phyloP scores from a whole-genome alignment of 2,113 vertebrate genomes.

The Aleadryas rufinucha region DNA sequence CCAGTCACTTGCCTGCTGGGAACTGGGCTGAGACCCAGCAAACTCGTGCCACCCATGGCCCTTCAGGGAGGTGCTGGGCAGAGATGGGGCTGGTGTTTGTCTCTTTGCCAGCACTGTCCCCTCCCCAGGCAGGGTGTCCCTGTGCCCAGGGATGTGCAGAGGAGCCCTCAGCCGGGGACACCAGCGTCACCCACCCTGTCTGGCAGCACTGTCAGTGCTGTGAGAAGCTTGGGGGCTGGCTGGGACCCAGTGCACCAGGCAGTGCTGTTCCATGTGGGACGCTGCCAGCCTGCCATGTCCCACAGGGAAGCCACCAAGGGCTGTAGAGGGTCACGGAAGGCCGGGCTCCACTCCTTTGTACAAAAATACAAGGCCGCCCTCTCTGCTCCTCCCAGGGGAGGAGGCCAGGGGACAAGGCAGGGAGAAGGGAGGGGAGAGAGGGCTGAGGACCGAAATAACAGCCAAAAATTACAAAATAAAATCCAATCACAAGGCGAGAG shows the following conservation, averaged over 20 bases:
- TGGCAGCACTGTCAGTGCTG: rapidly evolving
- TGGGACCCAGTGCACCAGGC: rapidly evolving
- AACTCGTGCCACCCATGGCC: rapidly evolving
- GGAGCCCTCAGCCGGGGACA: neutral
- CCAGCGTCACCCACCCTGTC: neutral
- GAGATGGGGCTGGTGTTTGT: rapidly evolving
- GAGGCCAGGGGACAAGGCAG: neutral
- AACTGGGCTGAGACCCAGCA: neutral
- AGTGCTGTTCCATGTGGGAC: neutral
- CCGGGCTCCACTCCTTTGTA: rapidly evolving
- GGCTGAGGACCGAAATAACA: slow-evolving; percentile 26
- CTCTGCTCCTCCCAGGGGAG: neutral
- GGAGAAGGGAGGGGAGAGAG: neutral
- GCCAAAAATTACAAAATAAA: neutral
- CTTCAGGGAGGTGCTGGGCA: neutral
- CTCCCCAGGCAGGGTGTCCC: neutral
- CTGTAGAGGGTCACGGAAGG: neutral
- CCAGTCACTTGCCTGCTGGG: neutral
- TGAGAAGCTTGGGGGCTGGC: neutral
- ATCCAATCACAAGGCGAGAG: slow-evolving; percentile 18
- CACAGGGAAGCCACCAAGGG: neutral
- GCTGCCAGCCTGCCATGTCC: neutral
- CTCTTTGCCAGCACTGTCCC: neutral
- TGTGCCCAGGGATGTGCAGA: neutral
- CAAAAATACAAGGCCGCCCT: rapidly evolving